Base-by-base conservation (phyloP, 2,888 invertebrate species). In the Dicyrtomina minuta region DNA sequence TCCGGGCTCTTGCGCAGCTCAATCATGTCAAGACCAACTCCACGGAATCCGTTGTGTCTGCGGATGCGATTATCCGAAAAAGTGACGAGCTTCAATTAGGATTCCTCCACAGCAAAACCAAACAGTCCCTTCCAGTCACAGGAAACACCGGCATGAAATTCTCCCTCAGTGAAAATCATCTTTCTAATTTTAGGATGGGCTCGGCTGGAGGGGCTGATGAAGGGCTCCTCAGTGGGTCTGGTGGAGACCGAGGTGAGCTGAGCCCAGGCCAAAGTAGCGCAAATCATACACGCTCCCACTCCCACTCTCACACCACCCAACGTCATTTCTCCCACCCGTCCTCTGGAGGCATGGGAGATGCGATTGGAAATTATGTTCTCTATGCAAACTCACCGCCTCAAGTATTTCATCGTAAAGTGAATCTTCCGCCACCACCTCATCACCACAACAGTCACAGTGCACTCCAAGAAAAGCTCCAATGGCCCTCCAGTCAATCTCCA, bases 91-190 rank as follows among this genome's bases (percentile, higher is more conserved):
- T 27, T 15, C 59, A 27, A 17, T 12, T 64, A 1, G 71, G 71
- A 8, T 77, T 83, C n/a, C n/a, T n/a, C 46, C 80, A 68, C 66
- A 64, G 71, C 51, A 58, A 74, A 53, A 72, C 71, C 62, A 70
- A 73, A 60, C 72, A 85, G 84, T 77, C 85, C 84, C 73, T 84
- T 84, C 75, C 81, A 83, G 12, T 80, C 81, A n/a, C n/a, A n/a
- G n/a, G n/a, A n/a, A 1, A 81, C 82, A 1, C 82, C 83, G 68
- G 82, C 81, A 69, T 79, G 79, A 39, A 81, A 56, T 75, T 74
- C 55, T 74, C 74, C 15, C 24, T 72, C 5, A 72, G 72, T 65
- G 75, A 75, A 46, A 75, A 74, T 60, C 74, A 74, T 51, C 62
- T 75, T 6, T 72, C 72, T 0, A 71, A 51, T 43, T 39, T 66